Conservation (phyloP, 2,888 invertebrate species). For the Pheosia gnoma region DNA sequence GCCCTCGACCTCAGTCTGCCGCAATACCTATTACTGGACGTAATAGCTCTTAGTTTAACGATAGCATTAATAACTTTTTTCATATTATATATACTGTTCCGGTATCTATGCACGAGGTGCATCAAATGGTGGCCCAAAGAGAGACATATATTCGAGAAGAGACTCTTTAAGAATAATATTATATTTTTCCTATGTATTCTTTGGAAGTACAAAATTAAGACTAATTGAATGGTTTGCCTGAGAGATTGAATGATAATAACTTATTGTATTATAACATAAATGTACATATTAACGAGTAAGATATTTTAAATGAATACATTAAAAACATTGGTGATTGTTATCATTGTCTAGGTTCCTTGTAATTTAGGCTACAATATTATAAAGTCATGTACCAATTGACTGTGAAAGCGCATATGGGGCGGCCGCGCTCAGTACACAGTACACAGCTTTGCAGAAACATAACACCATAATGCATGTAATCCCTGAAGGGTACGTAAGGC, state of each 20-base stretch:
- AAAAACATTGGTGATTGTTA: constrained; percentile 2
- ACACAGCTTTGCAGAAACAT: too few species aligned
- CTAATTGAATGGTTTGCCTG: constrained; percentile 54
- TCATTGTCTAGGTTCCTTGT: neutral
- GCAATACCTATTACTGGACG: constrained; percentile 75
- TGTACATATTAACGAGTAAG: constrained; percentile 72
- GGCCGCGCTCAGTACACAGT: too few species aligned
- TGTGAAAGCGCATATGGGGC: too few species aligned
- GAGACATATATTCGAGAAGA: constrained; percentile 65
- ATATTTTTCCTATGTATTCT: constrained; percentile 67
- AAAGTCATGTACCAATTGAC: too few species aligned
- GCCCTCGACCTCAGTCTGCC: constrained; percentile 74
- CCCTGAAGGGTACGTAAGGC: too few species aligned
- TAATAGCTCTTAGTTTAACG: constrained; percentile 62
- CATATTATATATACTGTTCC: constrained; percentile 68
- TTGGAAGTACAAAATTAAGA: constrained; percentile 72
- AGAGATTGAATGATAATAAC: constrained; percentile 29
- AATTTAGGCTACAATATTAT: neutral
- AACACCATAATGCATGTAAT: too few species aligned
- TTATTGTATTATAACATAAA: constrained; percentile 54
- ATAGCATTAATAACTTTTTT: constrained; percentile 57
- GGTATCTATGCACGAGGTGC: constrained; percentile 71
- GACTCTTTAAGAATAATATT: constrained; percentile 64
- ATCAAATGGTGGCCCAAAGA: constrained; percentile 74
- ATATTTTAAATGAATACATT: constrained; percentile 47